phyloP scores from a whole-genome alignment of 2,113 vertebrate species.

The Actinemys pallida region DNA sequence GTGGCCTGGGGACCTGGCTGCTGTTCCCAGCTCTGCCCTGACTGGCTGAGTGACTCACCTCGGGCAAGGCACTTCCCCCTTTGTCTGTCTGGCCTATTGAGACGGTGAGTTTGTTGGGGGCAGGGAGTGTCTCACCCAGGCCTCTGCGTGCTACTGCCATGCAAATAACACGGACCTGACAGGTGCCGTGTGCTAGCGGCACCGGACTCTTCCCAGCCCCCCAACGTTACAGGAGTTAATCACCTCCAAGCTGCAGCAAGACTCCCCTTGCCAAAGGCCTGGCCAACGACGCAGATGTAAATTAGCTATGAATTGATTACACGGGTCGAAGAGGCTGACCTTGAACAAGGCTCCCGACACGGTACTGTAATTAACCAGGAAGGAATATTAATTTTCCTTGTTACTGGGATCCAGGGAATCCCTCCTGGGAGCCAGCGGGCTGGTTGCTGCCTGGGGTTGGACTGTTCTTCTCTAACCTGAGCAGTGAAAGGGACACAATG shows the following conservation, averaged over 20 bases:
- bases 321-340: neutral
- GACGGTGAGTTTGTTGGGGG: neutral
- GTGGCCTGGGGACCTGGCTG: neutral
- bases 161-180: neutral
- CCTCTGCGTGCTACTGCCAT: neutral
- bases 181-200: neutral
- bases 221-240: neutral
- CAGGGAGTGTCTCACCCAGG: neutral
- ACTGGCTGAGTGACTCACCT: neutral
- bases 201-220: neutral
- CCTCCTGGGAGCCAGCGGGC: neutral
- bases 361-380: slow-evolving; percentile 42
- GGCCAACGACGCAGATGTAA: neutral
- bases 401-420: neutral
- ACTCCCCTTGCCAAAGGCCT: neutral
- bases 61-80: neutral
- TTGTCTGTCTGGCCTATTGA: neutral
- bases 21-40: neutral
- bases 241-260: neutral
- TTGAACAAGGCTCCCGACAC: slow-evolving; percentile 17
- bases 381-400: slow-evolving; percentile 28
- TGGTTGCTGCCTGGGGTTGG: neutral
- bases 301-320: slow-evolving; percentile 11
- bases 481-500: neutral
- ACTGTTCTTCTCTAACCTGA: neutral